Conservation (phyloP, 64 coral and sea anemone species). For the Actinia tenebrosa region DNA sequence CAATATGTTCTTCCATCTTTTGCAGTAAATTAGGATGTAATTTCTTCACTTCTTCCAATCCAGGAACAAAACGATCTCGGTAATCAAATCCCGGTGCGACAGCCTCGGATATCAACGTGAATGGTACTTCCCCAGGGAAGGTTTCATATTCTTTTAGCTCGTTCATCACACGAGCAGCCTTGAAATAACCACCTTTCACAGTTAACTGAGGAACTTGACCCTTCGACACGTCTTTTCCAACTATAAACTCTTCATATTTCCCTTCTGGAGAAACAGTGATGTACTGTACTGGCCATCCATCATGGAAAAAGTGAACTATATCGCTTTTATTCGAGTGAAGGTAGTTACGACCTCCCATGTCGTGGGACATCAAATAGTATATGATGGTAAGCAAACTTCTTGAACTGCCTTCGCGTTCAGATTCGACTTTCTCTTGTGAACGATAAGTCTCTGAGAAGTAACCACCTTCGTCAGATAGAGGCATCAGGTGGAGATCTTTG, state of each 20-base stretch:
- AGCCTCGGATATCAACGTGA: constrained; percentile 65
- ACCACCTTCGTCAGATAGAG: constrained; percentile 76
- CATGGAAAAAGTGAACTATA: constrained; percentile 63
- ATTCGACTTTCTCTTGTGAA: constrained; percentile 11
- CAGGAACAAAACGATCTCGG: constrained; percentile 61
- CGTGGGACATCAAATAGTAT: constrained; percentile 62
- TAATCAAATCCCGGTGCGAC: constrained; percentile 74
- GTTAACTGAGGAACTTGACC: constrained; percentile 51
- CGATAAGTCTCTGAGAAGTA: constrained; percentile 68
- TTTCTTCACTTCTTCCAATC: constrained; percentile 23
- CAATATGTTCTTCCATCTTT: constrained; percentile 41
- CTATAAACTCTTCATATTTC: constrained; percentile 39
- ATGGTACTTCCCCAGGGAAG: constrained; percentile 55
- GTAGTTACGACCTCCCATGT: constrained; percentile 61
- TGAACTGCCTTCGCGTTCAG: constrained; percentile 26
- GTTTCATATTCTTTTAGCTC: constrained; percentile 38
- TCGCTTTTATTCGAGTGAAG: constrained; percentile 57
- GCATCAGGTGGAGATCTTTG: constrained; percentile 23
- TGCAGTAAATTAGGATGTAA: constrained; percentile 23
- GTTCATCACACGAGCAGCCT: constrained; percentile 48
- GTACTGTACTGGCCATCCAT: constrained; percentile 78
- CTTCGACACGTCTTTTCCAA: constrained; percentile 55
- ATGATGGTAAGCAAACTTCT: constrained; percentile 59
- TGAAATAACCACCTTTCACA: constrained; percentile 40
- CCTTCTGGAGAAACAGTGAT: constrained; percentile 47